phyloP scores from a whole-genome alignment of 1,140 invertebrate genomes.

The Papilio xuthus region DNA sequence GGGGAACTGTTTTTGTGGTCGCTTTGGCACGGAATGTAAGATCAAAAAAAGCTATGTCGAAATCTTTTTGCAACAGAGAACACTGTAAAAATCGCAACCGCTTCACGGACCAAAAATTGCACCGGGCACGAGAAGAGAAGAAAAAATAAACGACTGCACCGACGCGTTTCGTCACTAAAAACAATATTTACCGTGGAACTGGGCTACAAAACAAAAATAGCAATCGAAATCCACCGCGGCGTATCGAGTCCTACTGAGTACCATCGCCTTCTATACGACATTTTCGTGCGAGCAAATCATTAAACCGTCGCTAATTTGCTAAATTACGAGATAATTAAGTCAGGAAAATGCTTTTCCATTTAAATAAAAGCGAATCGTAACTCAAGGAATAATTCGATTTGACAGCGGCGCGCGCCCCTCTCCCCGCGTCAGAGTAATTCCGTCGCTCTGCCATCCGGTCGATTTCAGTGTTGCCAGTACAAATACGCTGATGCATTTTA shows the following conservation, averaged over 20 bases:
- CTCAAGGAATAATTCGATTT: slow-evolving; percentile 69
- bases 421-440: slow-evolving; percentile 48
- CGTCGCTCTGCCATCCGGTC: slow-evolving; percentile 55
- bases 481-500: slow-evolving; percentile 39
- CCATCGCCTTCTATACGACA: slow-evolving; percentile 40
- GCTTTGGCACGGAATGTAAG: slow-evolving; percentile 46
- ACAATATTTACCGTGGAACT: slow-evolving; percentile 74
- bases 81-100: slow-evolving; percentile 46
- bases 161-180: slow-evolving; percentile 69
- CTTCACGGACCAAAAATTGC: slow-evolving; percentile 54
- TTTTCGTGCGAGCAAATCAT: slow-evolving; percentile 46
- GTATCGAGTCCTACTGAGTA: slow-evolving; percentile 41
- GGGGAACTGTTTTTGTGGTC: slow-evolving; percentile 43
- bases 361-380: slow-evolving; percentile 68
- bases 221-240: slow-evolving; percentile 46
- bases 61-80: slow-evolving; percentile 50
- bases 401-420: slow-evolving; percentile 65
- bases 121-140: slow-evolving; percentile 44
- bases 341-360: slow-evolving; percentile 65
- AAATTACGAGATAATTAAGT: slow-evolving; percentile 61
- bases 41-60: slow-evolving; percentile 47
- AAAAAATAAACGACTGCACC: slow-evolving; percentile 57
- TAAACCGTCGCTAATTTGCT: slow-evolving; percentile 47
- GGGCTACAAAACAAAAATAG: slow-evolving; percentile 77
- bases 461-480: slow-evolving; percentile 64